A percentile compares a stretch with the other conserved stretches of the same genome.
phyloP scores from a whole-genome alignment of 30 jellyfish, hydroid and myxozoan species.

The Aurelia sp. region DNA sequence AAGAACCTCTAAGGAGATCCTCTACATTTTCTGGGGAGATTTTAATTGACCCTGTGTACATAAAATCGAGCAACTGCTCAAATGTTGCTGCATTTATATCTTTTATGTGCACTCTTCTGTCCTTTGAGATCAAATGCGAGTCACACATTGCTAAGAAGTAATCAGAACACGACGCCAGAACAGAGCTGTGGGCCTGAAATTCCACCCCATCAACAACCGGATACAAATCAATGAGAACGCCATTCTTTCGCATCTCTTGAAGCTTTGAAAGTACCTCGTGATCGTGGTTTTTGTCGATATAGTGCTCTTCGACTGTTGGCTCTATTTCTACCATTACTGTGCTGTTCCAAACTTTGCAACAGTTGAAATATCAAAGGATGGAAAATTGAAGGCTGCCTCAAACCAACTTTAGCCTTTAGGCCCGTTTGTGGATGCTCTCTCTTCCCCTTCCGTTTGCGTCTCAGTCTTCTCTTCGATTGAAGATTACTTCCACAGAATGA shows the following conservation, averaged over 20 bases:
- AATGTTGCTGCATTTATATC: conserved; percentile 66
- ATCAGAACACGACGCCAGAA: conserved; percentile 85
- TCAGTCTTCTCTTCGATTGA: too few species aligned
- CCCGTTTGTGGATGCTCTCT: too few species aligned
- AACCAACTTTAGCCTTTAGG: too few species aligned
- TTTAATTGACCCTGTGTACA: conserved; percentile 79
- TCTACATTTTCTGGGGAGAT: conserved; percentile 74
- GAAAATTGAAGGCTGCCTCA: too few species aligned
- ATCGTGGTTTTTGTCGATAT: conserved; percentile 30
- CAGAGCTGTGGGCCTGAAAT: conserved; percentile 79
- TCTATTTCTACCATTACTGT: too few species aligned
- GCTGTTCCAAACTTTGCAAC: too few species aligned
- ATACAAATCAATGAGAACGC: conserved; percentile 69
- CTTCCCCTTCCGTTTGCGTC: too few species aligned
- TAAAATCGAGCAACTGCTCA: conserved; percentile 62
- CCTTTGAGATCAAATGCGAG: conserved; percentile 58
- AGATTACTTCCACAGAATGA: too few species aligned
- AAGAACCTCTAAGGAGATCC: conserved; percentile 88
- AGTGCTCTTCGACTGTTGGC: neutral
- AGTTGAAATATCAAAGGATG: too few species aligned
- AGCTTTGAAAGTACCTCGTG: conserved; percentile 30
- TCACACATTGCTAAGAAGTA: conserved; percentile 87
- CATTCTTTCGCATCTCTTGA: conserved; percentile 50
- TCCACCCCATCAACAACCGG: conserved; percentile 75
- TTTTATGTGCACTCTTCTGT: conserved; percentile 43